phyloP scores from a whole-genome alignment of 2,113 vertebrate species.

The Chunga burmeisteri region DNA sequence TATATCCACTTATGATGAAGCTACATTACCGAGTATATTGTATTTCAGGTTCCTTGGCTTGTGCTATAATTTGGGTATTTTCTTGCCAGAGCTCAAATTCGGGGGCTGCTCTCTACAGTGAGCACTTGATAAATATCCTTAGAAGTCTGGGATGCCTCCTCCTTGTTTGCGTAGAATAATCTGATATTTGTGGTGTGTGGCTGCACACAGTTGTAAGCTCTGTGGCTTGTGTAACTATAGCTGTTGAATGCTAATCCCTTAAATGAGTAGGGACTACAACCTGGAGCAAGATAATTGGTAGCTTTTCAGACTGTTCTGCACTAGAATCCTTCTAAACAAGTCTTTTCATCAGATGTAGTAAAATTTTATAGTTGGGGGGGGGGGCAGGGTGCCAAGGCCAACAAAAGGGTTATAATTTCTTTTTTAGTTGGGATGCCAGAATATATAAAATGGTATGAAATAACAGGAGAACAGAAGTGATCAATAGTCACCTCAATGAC shows the following conservation, averaged over 20 bases:
- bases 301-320: not conserved
- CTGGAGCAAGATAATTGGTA: not conserved
- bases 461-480: not conserved
- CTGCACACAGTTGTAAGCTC: not conserved
- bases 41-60: not conserved
- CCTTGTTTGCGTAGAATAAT: not conserved
- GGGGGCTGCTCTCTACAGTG: not conserved
- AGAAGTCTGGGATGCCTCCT: not conserved
- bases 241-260: not conserved
- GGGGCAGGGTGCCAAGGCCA: not conserved
- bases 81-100: not conserved
- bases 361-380: too few species aligned
- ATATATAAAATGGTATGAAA: not conserved
- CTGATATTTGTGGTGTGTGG: not conserved
- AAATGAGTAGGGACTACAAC: not conserved
- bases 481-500: not conserved
- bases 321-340: not conserved
- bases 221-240: not conserved
- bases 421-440: not conserved
- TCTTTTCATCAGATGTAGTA: not conserved
- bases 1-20: not conserved
- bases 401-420: not conserved
- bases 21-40: accelerated
- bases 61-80: not conserved
- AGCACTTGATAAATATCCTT: not conserved